Evolutionary conservation across 2,113 vertebrate species (phyloP).

Genomic region (Thunnus thynnus): DNA sequence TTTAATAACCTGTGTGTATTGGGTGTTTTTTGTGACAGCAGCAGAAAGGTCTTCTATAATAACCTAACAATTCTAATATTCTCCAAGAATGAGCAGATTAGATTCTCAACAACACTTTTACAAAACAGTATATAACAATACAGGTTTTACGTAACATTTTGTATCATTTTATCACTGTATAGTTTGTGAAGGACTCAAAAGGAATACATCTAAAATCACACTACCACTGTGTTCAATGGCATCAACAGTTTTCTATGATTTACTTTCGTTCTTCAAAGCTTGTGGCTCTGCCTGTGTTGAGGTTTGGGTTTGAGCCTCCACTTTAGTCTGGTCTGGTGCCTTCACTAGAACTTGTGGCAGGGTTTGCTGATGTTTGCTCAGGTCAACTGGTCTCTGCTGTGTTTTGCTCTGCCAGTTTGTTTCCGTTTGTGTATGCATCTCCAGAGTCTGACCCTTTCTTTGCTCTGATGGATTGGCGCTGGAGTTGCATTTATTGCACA

Average conservation of each 20-base stretch:
- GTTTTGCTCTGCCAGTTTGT: constrained; percentile 56
- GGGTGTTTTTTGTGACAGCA: background rate
- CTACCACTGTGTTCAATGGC: background rate
- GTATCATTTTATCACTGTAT: constrained; percentile 37
- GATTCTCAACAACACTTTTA: constrained; percentile 28
- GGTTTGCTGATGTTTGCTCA: constrained; percentile 33
- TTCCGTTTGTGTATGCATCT: constrained; percentile 59
- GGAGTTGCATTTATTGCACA: constrained; percentile 83
- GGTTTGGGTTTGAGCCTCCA: constrained; percentile 58
- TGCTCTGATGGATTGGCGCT: background rate
- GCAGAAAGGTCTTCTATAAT: background rate
- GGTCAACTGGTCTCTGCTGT: constrained; percentile 20
- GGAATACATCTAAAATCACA: constrained; percentile 27
- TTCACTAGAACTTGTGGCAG: constrained; percentile 59
- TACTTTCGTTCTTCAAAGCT: constrained; percentile 33
- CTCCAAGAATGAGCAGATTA: constrained; percentile 17
- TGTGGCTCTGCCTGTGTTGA: constrained; percentile 29
- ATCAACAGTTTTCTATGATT: constrained; percentile 32
- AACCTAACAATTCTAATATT: constrained; percentile 9
- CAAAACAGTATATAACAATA: constrained; percentile 25
- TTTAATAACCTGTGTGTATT: constrained; percentile 3
- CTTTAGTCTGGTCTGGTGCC: constrained; percentile 45
- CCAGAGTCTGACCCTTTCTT: constrained; percentile 38
- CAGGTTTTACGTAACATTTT: constrained; percentile 25
- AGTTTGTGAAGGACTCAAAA: constrained; percentile 14